Conservation (phyloP, 2,888 invertebrate genomes). For the Allacma fusca region DNA sequence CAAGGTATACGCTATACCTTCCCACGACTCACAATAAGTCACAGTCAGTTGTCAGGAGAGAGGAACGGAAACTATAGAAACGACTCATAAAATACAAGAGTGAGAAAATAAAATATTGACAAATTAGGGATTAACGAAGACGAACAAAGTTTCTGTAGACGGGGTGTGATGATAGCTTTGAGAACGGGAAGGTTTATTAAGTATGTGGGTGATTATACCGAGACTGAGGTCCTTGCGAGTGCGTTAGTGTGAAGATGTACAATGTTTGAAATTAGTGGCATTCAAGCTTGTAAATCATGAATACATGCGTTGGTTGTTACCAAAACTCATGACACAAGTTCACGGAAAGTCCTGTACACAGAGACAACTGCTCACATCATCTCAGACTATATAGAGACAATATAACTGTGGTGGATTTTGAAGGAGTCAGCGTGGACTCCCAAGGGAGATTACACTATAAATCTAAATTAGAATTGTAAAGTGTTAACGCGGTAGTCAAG, state of each 20-base stretch:
- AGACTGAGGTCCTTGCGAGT: neutral
- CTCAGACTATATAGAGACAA: neutral
- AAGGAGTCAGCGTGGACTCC: slow-evolving; percentile 17
- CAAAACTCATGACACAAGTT: slow-evolving; percentile 5
- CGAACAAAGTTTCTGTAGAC: neutral
- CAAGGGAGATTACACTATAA: slow-evolving; percentile 26
- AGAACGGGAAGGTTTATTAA: neutral
- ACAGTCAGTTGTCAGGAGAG: too few relatives aligned
- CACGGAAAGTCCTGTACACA: neutral
- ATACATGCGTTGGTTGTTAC: neutral
- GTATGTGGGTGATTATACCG: slow-evolving; percentile 1
- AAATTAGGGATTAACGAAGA: neutral
- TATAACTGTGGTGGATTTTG: neutral
- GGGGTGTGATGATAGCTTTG: neutral
- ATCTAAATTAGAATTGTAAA: slow-evolving; percentile 28
- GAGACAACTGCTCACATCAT: too few relatives aligned
- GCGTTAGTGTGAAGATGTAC: neutral
- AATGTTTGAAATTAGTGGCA: neutral
- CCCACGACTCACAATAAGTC: too few relatives aligned
- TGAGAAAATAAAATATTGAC: neutral
- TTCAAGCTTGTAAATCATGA: slow-evolving; percentile 6
- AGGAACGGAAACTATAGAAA: neutral
- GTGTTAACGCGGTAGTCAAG: slow-evolving; percentile 10
- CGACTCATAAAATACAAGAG: neutral
- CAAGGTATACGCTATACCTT: too few relatives aligned